Conservation (phyloP, 1,140 invertebrate species). For the Antheraea mylitta region DNA sequence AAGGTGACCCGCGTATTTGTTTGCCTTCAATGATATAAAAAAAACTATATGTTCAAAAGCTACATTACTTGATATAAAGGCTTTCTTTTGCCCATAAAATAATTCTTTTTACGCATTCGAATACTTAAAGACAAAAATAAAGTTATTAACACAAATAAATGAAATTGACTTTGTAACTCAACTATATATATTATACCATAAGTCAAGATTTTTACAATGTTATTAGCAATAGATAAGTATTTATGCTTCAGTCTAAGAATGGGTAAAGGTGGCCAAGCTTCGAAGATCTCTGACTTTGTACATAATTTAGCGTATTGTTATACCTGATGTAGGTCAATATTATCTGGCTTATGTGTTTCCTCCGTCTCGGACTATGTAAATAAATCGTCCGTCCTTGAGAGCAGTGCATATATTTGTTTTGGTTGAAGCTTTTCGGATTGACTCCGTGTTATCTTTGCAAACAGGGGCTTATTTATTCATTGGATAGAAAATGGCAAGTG, state of each 20-base stretch:
- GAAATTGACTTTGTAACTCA: too few species aligned
- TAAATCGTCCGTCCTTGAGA: constrained; percentile 42
- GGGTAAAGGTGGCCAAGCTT: background rate
- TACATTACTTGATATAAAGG: too few species aligned
- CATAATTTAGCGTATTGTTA: background rate
- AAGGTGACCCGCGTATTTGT: too few species aligned
- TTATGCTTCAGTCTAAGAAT: background rate
- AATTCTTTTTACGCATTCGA: too few species aligned
- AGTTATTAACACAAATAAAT: too few species aligned
- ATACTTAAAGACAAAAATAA: too few species aligned
- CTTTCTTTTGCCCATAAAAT: too few species aligned
- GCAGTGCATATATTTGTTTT: constrained; percentile 65
- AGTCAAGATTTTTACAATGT: background rate
- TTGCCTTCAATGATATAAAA: too few species aligned
- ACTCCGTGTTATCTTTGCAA: constrained; percentile 61
- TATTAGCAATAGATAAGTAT: background rate
- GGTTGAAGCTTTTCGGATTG: constrained; percentile 49
- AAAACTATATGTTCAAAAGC: too few species aligned
- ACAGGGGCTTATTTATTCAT: constrained; percentile 30
- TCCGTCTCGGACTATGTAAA: constrained; percentile 31
- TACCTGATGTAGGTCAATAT: background rate
- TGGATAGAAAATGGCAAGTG: constrained; percentile 2
- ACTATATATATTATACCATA: too few species aligned
- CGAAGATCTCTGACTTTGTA: background rate
- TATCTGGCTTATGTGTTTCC: constrained; percentile 8